Conservation (phyloP, 2,888 invertebrate genomes). For the Psylliodes chrysocephalus region DNA sequence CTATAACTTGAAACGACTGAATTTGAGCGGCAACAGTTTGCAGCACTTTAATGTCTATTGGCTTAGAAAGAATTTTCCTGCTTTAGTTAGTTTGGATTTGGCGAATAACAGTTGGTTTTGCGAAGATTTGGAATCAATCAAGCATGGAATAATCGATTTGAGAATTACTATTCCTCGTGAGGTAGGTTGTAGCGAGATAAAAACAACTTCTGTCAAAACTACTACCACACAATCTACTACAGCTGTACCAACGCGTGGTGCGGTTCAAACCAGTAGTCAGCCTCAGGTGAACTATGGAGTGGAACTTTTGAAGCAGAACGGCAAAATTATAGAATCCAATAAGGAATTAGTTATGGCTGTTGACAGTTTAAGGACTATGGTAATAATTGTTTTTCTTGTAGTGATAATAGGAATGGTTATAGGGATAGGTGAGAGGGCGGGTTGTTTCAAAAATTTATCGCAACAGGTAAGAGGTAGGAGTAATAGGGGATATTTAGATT, state of each 20-base stretch:
- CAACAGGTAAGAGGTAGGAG: neutral
- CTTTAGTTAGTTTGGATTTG: conserved; percentile 47
- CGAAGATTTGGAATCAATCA: conserved; percentile 44
- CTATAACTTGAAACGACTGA: conserved; percentile 42
- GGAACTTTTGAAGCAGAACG: conserved; percentile 20
- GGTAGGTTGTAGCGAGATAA: conserved; percentile 22
- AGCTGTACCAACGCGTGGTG: neutral
- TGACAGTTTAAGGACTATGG: conserved; percentile 13
- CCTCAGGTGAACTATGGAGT: conserved; percentile 1
- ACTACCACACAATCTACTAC: neutral
- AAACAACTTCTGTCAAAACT: conserved; percentile 1
- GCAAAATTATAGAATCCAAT: conserved; percentile 22
- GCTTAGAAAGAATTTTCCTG: conserved; percentile 41
- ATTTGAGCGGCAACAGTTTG: conserved; percentile 51
- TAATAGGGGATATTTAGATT: conserved; percentile 24
- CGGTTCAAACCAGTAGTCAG: neutral
- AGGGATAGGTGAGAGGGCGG: neutral
- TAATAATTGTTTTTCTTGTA: conserved; percentile 23
- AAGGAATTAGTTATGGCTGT: conserved; percentile 15
- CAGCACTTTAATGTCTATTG: conserved; percentile 44
- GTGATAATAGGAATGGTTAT: conserved; percentile 5
- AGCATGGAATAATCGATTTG: conserved; percentile 40
- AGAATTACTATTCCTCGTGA: conserved; percentile 29
- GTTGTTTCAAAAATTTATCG: conserved; percentile 5
- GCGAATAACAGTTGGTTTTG: conserved; percentile 52